phyloP scores from a whole-genome alignment of 2,888 invertebrate genomes.

The Formica aserva region DNA sequence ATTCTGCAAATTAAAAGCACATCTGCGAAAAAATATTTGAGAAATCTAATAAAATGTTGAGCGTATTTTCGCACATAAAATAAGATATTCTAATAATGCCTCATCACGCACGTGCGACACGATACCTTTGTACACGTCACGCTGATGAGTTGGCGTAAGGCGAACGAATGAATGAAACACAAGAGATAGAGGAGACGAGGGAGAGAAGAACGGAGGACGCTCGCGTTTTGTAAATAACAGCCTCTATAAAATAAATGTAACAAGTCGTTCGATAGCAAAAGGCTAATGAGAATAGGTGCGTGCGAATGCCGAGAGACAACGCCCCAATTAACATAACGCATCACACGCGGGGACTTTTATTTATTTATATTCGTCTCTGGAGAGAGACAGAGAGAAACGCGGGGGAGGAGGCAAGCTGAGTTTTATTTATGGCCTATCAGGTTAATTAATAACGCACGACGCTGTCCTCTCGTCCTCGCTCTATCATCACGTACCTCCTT shows the following conservation, averaged over 20 bases:
- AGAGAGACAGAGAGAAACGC: constrained; percentile 61
- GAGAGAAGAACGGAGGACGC: constrained; percentile 57
- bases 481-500: constrained; percentile 48
- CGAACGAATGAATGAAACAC: constrained; percentile 31
- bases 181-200: constrained; percentile 30
- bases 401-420: constrained; percentile 70
- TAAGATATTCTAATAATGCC: constrained; percentile 72
- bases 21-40: not conserved
- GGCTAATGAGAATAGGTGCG: constrained; percentile 85
- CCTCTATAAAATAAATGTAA: constrained; percentile 81
- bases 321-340: constrained; percentile 86
- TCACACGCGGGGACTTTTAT: constrained; percentile 82
- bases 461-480: constrained; percentile 60
- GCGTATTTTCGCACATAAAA: constrained; percentile 20
- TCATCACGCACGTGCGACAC: constrained; percentile 77
- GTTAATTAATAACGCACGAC: constrained; percentile 84
- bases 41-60: constrained; percentile 34
- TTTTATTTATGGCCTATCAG: constrained; percentile 84
- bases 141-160: constrained; percentile 46
- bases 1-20: not conserved
- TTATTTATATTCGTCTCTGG: constrained; percentile 85
- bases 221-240: constrained; percentile 76
- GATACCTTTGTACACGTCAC: constrained; percentile 62
- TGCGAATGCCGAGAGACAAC: constrained; percentile 83
- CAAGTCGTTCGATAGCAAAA: constrained; percentile 79